A percentile compares a stretch with the other conserved stretches of the same genome.
Evolutionary conservation across 2,113 vertebrate genomes (phyloP).

Genomic region (Tupaia tana): DNA sequence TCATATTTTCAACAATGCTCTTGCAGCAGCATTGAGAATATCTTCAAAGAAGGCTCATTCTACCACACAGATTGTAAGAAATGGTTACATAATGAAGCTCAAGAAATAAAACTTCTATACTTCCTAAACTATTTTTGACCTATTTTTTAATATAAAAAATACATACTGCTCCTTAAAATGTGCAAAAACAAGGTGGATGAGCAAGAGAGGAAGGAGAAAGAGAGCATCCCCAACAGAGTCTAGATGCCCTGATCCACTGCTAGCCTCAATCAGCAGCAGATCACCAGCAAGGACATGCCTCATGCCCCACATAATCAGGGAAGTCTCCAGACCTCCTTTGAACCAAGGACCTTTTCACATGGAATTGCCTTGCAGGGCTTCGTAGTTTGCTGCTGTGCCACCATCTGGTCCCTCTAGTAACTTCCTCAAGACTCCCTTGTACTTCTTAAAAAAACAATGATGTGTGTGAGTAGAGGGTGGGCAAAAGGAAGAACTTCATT

Average conservation of each 20-base stretch:
- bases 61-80: not conserved
- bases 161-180: not conserved
- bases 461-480: not conserved
- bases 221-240: no score
- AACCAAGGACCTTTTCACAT: no score
- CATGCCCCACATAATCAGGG: no score
- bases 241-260: no score
- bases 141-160: conserved; percentile 13
- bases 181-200: not conserved
- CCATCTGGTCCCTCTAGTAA: no score
- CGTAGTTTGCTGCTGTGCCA: no score
- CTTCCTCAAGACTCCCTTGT: no score
- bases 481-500: not conserved
- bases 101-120: conserved; percentile 24
- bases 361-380: no score
- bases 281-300: no score
- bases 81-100: not conserved
- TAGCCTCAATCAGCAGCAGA: no score
- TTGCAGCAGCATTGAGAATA: not conserved
- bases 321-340: no score
- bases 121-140: conserved; percentile 42
- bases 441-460: not conserved
- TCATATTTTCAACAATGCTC: not conserved
- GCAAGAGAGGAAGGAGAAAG: no score
- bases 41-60: conserved; percentile 19